These are phyloP conservation scores for Eulemur macaco DNA, from an alignment of 2,113 vertebrate species.

Conservation along the genomic window DNA sequence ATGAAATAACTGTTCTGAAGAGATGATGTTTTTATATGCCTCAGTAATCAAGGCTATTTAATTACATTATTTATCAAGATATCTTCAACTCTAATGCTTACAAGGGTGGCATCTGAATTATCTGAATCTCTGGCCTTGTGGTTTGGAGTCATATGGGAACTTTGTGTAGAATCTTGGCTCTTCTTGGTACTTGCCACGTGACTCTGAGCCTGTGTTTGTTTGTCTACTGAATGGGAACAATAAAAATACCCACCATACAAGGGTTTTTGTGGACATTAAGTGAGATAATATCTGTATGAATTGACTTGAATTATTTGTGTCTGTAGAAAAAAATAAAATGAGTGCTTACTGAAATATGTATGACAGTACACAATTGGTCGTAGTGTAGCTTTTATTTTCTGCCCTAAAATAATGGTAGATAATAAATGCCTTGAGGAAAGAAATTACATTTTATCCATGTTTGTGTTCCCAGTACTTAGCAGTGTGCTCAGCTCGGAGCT, in stretches of 20 bases:
- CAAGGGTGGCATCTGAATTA: background rate
- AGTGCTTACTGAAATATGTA: background rate
- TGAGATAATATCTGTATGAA: background rate
- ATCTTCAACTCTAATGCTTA: background rate
- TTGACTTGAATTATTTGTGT: background rate
- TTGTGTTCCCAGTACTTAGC: background rate
- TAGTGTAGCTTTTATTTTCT: background rate
- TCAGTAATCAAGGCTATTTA: background rate
- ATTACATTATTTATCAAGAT: background rate
- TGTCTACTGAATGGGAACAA: background rate
- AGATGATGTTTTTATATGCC: background rate
- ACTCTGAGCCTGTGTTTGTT: background rate
- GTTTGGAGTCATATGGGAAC: background rate
- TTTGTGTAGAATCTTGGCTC: background rate
- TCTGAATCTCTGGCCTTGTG: background rate
- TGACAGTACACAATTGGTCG: background rate
- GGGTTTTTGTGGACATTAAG: background rate
- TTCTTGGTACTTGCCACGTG: background rate
- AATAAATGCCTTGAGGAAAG: conserved; percentile 28
- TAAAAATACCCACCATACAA: background rate
- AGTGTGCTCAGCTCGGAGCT: background rate
- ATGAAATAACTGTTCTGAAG: conserved; percentile 22
- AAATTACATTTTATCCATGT: background rate
- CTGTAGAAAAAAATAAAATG: background rate
- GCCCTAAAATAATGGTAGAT: background rate